Evolutionary conservation across 2,113 vertebrate species (phyloP).

Genomic region (Suricata suricatta): DNA sequence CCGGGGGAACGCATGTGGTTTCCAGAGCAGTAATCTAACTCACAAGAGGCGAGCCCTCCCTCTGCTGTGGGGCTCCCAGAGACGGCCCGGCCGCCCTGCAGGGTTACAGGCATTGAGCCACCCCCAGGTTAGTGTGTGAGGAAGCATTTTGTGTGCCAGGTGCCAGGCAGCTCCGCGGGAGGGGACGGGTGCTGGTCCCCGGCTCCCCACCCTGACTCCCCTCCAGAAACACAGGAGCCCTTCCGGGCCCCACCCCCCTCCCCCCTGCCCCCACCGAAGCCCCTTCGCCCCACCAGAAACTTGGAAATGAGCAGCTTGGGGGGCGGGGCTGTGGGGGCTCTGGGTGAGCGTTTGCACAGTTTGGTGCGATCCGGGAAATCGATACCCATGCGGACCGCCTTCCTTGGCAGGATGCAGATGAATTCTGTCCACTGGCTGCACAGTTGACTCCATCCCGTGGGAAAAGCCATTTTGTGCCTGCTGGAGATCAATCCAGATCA

Average conservation of each 20-base stretch:
- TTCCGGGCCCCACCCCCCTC: not conserved
- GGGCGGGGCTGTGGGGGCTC: not conserved
- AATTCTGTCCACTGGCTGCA: not conserved
- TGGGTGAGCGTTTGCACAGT: rapidly evolving
- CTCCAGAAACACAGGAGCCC: not conserved
- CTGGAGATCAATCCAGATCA: not conserved
- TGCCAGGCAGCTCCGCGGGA: not conserved
- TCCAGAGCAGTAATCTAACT: not conserved
- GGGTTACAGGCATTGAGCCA: not conserved
- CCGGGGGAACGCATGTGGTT: rapidly evolving
- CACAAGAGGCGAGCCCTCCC: not conserved
- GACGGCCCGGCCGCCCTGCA: not conserved
- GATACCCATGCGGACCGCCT: rapidly evolving
- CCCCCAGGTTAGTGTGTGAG: not conserved
- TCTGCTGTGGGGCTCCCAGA: not conserved
- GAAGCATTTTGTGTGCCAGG: not conserved
- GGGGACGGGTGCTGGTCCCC: not conserved
- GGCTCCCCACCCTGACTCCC: too few species aligned
- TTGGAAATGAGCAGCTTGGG: not conserved
- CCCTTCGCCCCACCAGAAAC: too few species aligned
- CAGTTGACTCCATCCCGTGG: rapidly evolving
- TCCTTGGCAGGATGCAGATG: rapidly evolving
- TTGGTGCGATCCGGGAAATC: rapidly evolving
- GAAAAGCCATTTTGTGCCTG: too few species aligned
- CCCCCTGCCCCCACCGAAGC: not conserved